These are phyloP conservation scores for Idris sp. DNA, from an alignment of 1,140 invertebrate species.

Conservation along the genomic window DNA sequence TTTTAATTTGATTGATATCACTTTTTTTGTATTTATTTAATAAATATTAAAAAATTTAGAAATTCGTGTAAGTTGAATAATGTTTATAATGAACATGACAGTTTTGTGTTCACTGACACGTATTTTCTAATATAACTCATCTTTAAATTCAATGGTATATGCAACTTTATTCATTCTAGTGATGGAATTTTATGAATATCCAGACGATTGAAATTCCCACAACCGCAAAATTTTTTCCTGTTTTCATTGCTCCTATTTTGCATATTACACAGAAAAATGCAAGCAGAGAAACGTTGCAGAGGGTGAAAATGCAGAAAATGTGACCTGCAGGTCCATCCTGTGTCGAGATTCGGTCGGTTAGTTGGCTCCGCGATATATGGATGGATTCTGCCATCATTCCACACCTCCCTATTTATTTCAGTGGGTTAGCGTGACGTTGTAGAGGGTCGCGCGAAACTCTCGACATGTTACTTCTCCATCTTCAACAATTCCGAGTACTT, in stretches of 20 bases:
- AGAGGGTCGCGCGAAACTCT: slow-evolving; percentile 45
- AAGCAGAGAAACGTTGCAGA: slow-evolving; percentile 30
- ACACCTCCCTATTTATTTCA: slow-evolving; percentile 71
- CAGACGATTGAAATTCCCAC: no score
- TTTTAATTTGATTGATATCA: no score
- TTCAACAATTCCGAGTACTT: slow-evolving; percentile 35
- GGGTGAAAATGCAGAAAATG: slow-evolving; percentile 71
- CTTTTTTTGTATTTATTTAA: no score
- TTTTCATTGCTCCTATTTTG: slow-evolving; percentile 28
- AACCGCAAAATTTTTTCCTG: no score
- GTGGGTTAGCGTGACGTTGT: slow-evolving; percentile 73
- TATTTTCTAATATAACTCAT: no score
- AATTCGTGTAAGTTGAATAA: no score
- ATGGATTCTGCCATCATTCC: slow-evolving; percentile 69
- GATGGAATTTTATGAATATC: no score
- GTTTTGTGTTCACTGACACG: no score
- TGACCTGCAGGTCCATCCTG: slow-evolving; percentile 72
- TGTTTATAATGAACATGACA: no score
- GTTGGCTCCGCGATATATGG: slow-evolving; percentile 74
- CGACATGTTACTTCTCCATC: slow-evolving; percentile 41
- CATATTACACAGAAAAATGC: slow-evolving; percentile 24
- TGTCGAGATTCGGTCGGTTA: slow-evolving; percentile 75
- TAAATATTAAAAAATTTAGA: no score
- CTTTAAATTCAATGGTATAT: no score
- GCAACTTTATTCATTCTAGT: no score